Conservation (phyloP, 37 sponge, comb jelly and placozoan species). For the Theonella swinhoei region DNA sequence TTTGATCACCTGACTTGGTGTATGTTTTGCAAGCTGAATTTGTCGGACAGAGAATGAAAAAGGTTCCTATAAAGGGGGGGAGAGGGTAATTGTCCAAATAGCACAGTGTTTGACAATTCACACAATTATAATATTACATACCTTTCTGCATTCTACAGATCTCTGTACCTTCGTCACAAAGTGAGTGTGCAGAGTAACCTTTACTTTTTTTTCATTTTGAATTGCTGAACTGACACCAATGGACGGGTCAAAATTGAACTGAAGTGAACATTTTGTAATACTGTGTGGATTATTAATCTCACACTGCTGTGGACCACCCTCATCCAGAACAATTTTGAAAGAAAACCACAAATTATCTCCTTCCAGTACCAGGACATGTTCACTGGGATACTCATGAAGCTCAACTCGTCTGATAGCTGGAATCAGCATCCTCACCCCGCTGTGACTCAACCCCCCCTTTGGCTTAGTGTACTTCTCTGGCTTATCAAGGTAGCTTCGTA, state of each 20-base stretch:
- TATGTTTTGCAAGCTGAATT: slow-evolving; percentile 59
- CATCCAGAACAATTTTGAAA: slow-evolving; percentile 14
- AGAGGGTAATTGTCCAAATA: not conserved
- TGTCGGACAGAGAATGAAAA: slow-evolving; percentile 41
- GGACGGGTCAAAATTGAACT: not conserved
- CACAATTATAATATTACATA: not conserved
- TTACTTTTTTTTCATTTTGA: not conserved
- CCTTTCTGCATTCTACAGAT: not conserved
- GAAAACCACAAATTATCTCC: slow-evolving; percentile 43
- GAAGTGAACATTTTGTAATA: not conserved
- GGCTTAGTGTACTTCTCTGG: not conserved
- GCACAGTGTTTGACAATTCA: not conserved
- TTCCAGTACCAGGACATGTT: slow-evolving; percentile 17
- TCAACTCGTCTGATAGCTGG: not conserved
- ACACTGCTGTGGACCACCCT: not conserved
- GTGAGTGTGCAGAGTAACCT: slow-evolving; percentile 30
- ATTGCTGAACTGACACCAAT: not conserved
- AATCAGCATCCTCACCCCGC: not conserved
- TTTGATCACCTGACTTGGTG: slow-evolving; percentile 53
- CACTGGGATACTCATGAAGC: slow-evolving; percentile 15
- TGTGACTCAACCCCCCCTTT: too few relatives aligned
- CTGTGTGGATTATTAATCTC: slow-evolving; percentile 1
- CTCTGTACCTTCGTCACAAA: not conserved
- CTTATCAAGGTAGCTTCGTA: not conserved
- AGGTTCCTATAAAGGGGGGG: slow-evolving; percentile 13